These are phyloP conservation scores for Epirrhoe tristata DNA, from an alignment of 2,888 invertebrate genomes.

Conservation along the genomic window DNA sequence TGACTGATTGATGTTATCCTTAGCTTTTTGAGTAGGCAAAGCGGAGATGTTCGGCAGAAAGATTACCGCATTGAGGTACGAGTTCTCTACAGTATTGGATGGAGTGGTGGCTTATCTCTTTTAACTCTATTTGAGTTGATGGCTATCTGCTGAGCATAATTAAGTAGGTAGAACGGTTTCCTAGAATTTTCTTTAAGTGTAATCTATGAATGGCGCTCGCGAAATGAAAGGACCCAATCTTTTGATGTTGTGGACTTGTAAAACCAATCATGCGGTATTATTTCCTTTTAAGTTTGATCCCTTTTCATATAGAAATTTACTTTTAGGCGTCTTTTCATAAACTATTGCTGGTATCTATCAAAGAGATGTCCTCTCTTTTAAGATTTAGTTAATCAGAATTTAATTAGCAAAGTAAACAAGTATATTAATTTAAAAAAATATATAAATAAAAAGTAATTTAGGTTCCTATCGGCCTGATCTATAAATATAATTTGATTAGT, in stretches of 20 bases:
- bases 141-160: conserved; percentile 41
- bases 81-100: conserved; percentile 19
- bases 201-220: conserved; percentile 58
- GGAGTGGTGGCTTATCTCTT: conserved; percentile 16
- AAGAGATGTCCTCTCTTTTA: conserved; percentile 1
- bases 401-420: not conserved
- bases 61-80: conserved; percentile 22
- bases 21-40: conserved; percentile 39
- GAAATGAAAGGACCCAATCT: conserved; percentile 60
- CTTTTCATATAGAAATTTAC: conserved; percentile 50
- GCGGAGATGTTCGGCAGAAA: conserved; percentile 21
- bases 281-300: conserved; percentile 59
- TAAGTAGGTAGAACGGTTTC: conserved; percentile 56
- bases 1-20: conserved; percentile 44
- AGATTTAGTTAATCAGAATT: not conserved
- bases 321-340: conserved; percentile 39
- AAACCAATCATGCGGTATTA: conserved; percentile 64
- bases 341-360: conserved; percentile 31
- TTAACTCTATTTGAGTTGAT: not conserved
- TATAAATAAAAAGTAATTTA: no score
- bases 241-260: conserved; percentile 65
- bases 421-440: no score
- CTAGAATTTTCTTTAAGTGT: conserved; percentile 58
- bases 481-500: no score
- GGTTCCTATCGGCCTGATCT: no score